Base-by-base conservation (phyloP, 2,888 invertebrate species). In the Chrysotoxum bicinctum region DNA sequence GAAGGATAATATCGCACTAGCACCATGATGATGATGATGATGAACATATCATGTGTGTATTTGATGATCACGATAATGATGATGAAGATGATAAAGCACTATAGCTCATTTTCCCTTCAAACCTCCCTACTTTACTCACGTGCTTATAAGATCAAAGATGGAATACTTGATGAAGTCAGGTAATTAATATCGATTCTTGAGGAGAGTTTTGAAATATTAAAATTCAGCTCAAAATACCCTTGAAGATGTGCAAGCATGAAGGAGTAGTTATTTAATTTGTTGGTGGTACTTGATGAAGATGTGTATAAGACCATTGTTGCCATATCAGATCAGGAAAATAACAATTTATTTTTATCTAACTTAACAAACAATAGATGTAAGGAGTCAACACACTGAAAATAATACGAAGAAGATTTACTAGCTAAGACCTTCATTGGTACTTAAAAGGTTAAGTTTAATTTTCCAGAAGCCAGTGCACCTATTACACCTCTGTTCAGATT, bases 101-200 rank as follows among this genome's bases (percentile, higher is more conserved):
- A 14, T 30, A 43, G 21, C 21, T 48, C 64, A 64, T 64, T 21
- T 64, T 48, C 21, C 21, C 12, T 14, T 19, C 10, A 43, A 45
- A 6, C 19, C 16, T 16, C 23, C 54, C 21, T 21, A 58, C 74
- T 40, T 40, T 52, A 43, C 70, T 21, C 66, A 37, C 7, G 21
- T 32, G 56, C 72, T 56, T 73, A 37, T 35, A 73, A 50, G 50
- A 77, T 85, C 81, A 85, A 85, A 85, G 76, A 87, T 73, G 79
- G 88, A 88, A 88, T 88, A 84, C 73, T 50, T 87, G 87, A 88
- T 88, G 87, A 87, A 88, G 84, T 87, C 87, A 79, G 88, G 86
- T 87, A 88, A 88, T 88, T 88, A 88, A 87, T 88, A 88, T 88
- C 85, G 87, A 85, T 85, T 88, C 87, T 75, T 87, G 87, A 45